Base-by-base conservation (phyloP, 1,140 invertebrate genomes). In the Venturia canescens region DNA sequence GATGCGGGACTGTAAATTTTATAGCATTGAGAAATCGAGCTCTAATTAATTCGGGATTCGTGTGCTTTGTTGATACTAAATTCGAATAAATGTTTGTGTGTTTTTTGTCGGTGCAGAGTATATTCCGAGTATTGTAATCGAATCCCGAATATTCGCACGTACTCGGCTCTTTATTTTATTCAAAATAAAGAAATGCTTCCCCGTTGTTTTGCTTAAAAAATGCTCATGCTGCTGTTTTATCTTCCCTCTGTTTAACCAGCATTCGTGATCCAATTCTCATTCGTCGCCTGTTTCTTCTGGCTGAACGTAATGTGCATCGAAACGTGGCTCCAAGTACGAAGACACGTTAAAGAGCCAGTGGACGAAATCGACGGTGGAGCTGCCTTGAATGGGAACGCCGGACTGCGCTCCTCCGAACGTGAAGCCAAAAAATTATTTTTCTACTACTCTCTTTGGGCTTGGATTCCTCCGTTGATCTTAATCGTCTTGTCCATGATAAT, bases 251-350 rank as follows among this genome's bases (percentile, higher is more conserved):
- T 48, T 21, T 16, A 4, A 63, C 44, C 93, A 91, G 94, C 93
- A 0, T 91, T 94, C 66, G 86, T 93, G 57, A 93, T 95, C 38
- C 96, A 96, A 86, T 97, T 95, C 89, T 96, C 95, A 84, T 96
- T 96, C 87, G 87, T 97, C 77, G 92, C 94, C 0, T 95, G 95
- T 38, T 97, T 97, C 87, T 95, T 95, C 78, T 97, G 96, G 96
- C 95, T 97, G 91, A 95, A 94, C 85, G 93, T 95, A 9, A 95
- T 96, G 92, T 95, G 95, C 67, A 93, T 94, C 80, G 94, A 96
- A 84, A 94, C 95, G 23, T 96, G 94, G 92, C 90, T 92, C 0
- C 57, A 90, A 57, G 86, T 91, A 3, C 79, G 83, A 34, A 82
- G 87, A 82, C 85, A 91, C 80, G 88, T 92, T 18, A 83, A 88